Evolutionary conservation across 2,888 invertebrate genomes (phyloP).

Genomic region (Acrocyrtus sp.): DNA sequence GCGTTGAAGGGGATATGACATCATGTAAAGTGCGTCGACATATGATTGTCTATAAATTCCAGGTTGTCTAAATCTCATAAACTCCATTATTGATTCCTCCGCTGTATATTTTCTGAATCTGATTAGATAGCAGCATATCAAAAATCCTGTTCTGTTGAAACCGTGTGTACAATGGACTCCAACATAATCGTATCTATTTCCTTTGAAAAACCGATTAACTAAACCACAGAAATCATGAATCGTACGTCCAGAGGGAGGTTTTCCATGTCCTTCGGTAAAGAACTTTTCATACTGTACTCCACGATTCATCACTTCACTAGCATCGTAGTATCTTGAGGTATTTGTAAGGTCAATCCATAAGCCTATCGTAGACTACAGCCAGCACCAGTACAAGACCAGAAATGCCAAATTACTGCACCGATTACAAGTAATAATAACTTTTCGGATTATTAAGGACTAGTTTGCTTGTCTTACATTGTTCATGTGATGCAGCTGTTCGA

Average conservation of each 20-base stretch:
- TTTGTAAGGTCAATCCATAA: slow-evolving; percentile 72
- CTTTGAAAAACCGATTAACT: slow-evolving; percentile 66
- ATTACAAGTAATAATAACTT: neutral
- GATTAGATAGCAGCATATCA: slow-evolving; percentile 70
- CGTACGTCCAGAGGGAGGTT: slow-evolving; percentile 69
- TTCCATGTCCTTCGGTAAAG: slow-evolving; percentile 69
- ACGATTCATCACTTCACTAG: slow-evolving; percentile 66
- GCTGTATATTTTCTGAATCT: slow-evolving; percentile 68
- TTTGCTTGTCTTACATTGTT: slow-evolving; percentile 34
- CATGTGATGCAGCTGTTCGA: slow-evolving; percentile 12
- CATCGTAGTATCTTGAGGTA: slow-evolving; percentile 70
- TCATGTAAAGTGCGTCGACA: slow-evolving; percentile 23
- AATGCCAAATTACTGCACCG: too few species aligned
- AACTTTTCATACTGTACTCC: slow-evolving; percentile 69
- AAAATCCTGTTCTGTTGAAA: slow-evolving; percentile 73
- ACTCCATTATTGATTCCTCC: slow-evolving; percentile 68
- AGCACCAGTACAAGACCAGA: slow-evolving; percentile 3
- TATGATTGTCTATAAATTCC: slow-evolving; percentile 48
- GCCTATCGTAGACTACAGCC: slow-evolving; percentile 68
- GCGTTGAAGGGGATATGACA: neutral
- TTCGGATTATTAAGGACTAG: neutral
- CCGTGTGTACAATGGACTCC: slow-evolving; percentile 74
- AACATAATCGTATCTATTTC: slow-evolving; percentile 67
- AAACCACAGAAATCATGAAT: slow-evolving; percentile 67
- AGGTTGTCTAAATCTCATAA: slow-evolving; percentile 64